Base-by-base conservation (phyloP, 37 sponge, comb jelly and placozoan genomes). In the Axinella damicornis region DNA sequence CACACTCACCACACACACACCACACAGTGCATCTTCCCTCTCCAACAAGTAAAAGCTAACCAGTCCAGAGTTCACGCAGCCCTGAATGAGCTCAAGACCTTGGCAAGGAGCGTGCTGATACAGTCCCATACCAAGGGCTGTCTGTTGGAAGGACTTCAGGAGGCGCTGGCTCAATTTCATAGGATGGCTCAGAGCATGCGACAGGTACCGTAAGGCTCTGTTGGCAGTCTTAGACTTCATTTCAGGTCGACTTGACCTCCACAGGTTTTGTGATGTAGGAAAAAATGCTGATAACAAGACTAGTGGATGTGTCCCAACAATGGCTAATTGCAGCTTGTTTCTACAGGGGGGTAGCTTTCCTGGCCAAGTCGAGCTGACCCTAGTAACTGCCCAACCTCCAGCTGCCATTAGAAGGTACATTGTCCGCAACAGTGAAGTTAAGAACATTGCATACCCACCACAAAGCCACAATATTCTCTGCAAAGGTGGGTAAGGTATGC, bases 121-220 rank as follows among this genome's bases (percentile, higher is more conserved):
- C 16, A 30, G 25, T 28, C 46, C 25, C 33, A 22, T 0, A 2
- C 62, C 9, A 61, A 64, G 21, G 75, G 76, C 27, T 84, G 85
- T 69, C 55, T 92, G 2, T 37, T 88, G 25, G 89, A 92, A n/a
- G 93, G 93, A 0, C 65, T 92, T 1, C 81, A 88, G 75, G 89
- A 92, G 57, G 76, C 73, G 5, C 53, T 88, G 58, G 53, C 64
- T 9, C 93, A 92, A 66, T 88, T 88, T 64, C 58, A 75, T 0
- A 68, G 93, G 57, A 28, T 87, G 31, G 25, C 73, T 1, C 92
- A 87, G 33, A 70, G 40, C 54, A 68, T 39, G 1, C 78, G 71
- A 78, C 91, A 91, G 59, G 85, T 89, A 21, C n/a, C n/a, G n/a
- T 89, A 21, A n/a, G n/a, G n/a, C 46, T 12, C 46, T 46, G 46